A percentile compares a stretch with the other conserved stretches of the same genome.
These are phyloP conservation scores for Phacellophora camtschatica DNA, from an alignment of 30 jellyfish, hydroid and myxozoan species.

Conservation along the genomic window DNA sequence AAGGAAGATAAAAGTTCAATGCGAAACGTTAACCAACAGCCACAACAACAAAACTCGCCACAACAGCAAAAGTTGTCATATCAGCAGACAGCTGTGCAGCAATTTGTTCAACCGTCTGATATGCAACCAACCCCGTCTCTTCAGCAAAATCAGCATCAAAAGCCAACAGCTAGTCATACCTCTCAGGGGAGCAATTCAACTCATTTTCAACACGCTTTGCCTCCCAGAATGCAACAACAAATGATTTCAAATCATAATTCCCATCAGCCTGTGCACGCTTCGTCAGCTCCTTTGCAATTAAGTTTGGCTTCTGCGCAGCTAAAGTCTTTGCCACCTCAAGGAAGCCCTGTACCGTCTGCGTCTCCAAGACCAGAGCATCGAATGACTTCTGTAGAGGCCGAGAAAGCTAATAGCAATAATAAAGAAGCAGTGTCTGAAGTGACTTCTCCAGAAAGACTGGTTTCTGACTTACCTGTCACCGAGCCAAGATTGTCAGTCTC, in stretches of 20 bases:
- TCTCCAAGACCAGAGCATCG: neutral
- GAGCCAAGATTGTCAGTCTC: neutral
- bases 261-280: too few relatives aligned
- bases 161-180: constrained; percentile 19
- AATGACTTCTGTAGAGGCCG: neutral
- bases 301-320: too few relatives aligned
- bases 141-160: neutral
- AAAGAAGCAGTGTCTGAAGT: neutral
- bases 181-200: neutral
- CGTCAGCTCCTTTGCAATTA: too few relatives aligned
- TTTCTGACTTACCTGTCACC: neutral
- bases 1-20: neutral
- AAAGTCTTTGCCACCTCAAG: neutral
- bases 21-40: constrained; percentile 3
- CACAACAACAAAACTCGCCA: neutral
- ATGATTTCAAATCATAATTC: neutral
- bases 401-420: neutral
- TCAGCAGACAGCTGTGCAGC: constrained; percentile 14
- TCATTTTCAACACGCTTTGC: neutral
- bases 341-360: neutral
- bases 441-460: neutral
- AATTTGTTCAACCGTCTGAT: neutral
- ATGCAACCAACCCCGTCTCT: neutral
- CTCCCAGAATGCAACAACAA: constrained; percentile 57
- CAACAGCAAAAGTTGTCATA: constrained; percentile 7